Evolutionary conservation across 2,113 vertebrate genomes (phyloP).

Genomic region (Myotis brandtii): DNA sequence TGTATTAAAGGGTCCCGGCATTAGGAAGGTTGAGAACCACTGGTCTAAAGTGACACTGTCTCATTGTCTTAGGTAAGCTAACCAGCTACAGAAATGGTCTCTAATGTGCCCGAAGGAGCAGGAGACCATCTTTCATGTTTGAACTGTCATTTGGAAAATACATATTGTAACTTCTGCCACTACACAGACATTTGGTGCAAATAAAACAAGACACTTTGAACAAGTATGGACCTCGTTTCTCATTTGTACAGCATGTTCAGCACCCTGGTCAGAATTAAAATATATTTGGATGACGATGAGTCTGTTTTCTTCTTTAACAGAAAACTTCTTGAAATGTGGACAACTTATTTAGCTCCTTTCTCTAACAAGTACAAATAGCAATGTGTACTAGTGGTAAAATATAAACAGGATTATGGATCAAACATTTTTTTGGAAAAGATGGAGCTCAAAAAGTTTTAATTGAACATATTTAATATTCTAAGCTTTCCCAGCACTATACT

Average conservation of each 20-base stretch:
- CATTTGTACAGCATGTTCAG: background rate
- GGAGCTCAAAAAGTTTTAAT: background rate
- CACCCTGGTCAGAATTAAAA: background rate
- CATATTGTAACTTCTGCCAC: background rate
- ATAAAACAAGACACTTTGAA: background rate
- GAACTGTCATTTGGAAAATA: conserved; percentile 6
- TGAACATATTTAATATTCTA: background rate
- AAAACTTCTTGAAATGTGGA: background rate
- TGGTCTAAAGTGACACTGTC: background rate
- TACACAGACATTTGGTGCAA: background rate
- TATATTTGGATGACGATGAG: background rate
- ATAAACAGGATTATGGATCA: background rate
- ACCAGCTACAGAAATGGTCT: background rate
- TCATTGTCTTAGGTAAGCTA: background rate
- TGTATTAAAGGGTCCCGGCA: no score
- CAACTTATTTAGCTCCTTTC: background rate
- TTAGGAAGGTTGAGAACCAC: no score
- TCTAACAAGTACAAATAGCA: background rate
- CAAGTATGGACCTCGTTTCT: background rate
- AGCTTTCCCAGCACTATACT: background rate
- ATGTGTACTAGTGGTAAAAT: background rate
- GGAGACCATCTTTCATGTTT: background rate
- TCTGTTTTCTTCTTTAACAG: background rate
- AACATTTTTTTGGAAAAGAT: background rate
- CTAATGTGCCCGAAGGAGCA: background rate